Evolutionary conservation across 1,140 invertebrate species (phyloP).

Genomic region (Penaeus indicus): DNA sequence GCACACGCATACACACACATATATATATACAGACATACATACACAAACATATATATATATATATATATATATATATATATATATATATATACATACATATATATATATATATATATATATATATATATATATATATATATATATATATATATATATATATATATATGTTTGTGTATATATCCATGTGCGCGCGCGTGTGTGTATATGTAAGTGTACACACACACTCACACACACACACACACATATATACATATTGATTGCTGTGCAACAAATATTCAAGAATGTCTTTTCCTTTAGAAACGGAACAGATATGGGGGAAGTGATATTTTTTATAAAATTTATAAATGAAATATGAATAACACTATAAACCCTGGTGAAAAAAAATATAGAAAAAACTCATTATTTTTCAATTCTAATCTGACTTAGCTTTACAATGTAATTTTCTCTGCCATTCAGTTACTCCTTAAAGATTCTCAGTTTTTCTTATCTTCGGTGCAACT

Average conservation of each 20-base stretch:
- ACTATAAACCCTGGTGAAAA: too few relatives aligned
- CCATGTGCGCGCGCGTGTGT: not conserved
- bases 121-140: conserved; percentile 44
- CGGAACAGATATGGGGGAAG: too few relatives aligned
- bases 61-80: conserved; percentile 9
- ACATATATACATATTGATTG: not conserved
- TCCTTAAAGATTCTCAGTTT: too few relatives aligned
- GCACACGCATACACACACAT: conserved; percentile 12
- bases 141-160: conserved; percentile 45
- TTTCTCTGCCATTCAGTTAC: too few relatives aligned
- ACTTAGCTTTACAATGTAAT: too few relatives aligned
- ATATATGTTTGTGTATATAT: not conserved
- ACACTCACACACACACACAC: conserved; percentile 20
- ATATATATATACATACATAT: conserved; percentile 5
- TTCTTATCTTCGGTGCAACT: too few relatives aligned
- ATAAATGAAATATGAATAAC: not conserved
- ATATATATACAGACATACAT: conserved; percentile 8
- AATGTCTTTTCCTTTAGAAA: not conserved
- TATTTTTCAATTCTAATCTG: too few relatives aligned
- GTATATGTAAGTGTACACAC: conserved; percentile 15
- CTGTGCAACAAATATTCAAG: not conserved
- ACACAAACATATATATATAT: conserved; percentile 3
- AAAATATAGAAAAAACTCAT: too few relatives aligned
- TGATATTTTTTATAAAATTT: not conserved
- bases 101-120: conserved; percentile 46